Percentiles rank a stretch among this genome's conserved stretches.
These are phyloP conservation scores for Megaceryle torquata DNA, from an alignment of 2,113 vertebrate genomes.

Conservation along the genomic window DNA sequence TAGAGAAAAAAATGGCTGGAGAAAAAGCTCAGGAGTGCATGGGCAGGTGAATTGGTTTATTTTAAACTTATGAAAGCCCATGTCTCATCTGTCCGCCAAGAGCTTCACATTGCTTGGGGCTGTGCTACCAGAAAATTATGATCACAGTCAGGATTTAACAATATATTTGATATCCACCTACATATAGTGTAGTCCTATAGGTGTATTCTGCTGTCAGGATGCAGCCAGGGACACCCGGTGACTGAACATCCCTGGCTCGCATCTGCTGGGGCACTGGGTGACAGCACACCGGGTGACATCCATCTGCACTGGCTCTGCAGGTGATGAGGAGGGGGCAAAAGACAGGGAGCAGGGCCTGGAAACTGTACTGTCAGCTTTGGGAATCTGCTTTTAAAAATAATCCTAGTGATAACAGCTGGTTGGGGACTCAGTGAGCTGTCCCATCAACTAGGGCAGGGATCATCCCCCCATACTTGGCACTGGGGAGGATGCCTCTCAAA, in stretches of 20 bases:
- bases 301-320: fast-evolving
- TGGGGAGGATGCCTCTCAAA: too few relatives aligned
- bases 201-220: background rate
- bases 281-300: background rate
- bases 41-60: background rate
- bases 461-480: too few relatives aligned
- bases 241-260: background rate
- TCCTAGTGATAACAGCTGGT: background rate
- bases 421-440: fast-evolving
- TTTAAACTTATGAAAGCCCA: background rate
- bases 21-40: background rate
- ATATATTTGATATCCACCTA: background rate
- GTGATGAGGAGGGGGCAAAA: background rate
- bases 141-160: background rate
- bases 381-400: background rate
- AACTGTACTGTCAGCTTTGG: background rate
- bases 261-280: background rate
- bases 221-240: background rate
- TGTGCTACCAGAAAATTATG: background rate
- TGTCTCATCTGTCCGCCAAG: background rate
- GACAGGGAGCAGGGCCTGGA: background rate
- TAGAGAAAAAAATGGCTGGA: background rate
- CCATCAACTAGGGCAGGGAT: too few relatives aligned
- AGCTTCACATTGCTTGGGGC: background rate
- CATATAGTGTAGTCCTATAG: background rate